Evolutionary conservation across 2,797 vertebrate genomes (phyloP).

Genomic region (Leucoraja ocellata): DNA sequence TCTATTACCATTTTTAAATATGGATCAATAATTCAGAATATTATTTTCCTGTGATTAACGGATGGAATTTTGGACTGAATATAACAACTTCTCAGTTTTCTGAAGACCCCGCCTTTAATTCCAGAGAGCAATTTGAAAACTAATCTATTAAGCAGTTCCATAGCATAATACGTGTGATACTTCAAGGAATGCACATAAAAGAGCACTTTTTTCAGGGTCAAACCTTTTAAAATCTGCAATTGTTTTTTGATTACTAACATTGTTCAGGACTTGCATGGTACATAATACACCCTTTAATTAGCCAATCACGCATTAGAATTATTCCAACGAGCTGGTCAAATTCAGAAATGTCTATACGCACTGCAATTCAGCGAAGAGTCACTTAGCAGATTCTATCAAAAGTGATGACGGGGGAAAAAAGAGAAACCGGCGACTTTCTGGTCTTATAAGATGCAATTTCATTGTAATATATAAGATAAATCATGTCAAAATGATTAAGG

Average conservation of each 20-base stretch:
- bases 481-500: background rate
- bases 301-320: background rate
- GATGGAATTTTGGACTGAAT: conserved; percentile 3
- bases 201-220: background rate
- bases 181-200: background rate
- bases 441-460: background rate
- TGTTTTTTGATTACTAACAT: background rate
- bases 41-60: background rate
- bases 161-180: background rate
- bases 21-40: background rate
- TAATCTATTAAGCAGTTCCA: background rate
- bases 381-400: background rate
- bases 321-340: background rate
- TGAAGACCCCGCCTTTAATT: background rate
- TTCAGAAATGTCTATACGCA: background rate
- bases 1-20: background rate
- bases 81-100: background rate
- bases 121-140: background rate
- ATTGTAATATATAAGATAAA: background rate
- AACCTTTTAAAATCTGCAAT: background rate
- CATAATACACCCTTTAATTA: background rate
- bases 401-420: background rate
- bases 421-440: background rate
- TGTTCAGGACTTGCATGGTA: background rate
- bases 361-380: background rate